Evolutionary conservation across 2,113 vertebrate species (phyloP).

Genomic region (Cranoglanis bouderius): DNA sequence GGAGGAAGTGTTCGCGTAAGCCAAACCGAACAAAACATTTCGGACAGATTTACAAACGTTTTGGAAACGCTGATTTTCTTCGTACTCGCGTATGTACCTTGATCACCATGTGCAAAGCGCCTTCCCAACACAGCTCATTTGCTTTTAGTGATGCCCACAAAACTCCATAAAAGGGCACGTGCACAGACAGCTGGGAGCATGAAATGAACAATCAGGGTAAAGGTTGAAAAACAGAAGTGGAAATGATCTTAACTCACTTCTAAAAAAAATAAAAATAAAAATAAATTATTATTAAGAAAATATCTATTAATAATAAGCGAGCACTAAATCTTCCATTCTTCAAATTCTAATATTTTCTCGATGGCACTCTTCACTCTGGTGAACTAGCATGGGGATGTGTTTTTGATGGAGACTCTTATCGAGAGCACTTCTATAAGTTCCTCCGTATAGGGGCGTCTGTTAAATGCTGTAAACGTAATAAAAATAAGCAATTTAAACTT

Average conservation of each 20-base stretch:
- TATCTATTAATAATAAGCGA: too few species aligned
- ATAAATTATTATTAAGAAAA: too few species aligned
- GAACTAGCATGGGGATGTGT: too few species aligned
- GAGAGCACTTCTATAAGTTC: too few species aligned
- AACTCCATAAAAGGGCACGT: neutral
- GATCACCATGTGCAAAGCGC: neutral
- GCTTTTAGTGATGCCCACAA: neutral
- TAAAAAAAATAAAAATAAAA: too few species aligned
- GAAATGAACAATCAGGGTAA: neutral
- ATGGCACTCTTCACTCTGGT: too few species aligned
- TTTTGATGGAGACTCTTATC: too few species aligned
- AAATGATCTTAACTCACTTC: neutral
- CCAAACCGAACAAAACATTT: neutral
- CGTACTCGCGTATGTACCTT: neutral
- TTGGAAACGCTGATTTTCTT: neutral
- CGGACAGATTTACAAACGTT: neutral
- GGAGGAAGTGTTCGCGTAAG: neutral
- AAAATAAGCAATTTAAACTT: neutral
- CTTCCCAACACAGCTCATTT: neutral
- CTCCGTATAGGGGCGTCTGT: too few species aligned
- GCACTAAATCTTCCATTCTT: too few species aligned
- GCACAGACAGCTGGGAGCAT: neutral
- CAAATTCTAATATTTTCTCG: too few species aligned
- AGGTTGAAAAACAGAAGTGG: neutral
- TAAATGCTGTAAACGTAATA: neutral